phyloP scores from a whole-genome alignment of 2,797 vertebrate species.

The Menidia menidia region DNA sequence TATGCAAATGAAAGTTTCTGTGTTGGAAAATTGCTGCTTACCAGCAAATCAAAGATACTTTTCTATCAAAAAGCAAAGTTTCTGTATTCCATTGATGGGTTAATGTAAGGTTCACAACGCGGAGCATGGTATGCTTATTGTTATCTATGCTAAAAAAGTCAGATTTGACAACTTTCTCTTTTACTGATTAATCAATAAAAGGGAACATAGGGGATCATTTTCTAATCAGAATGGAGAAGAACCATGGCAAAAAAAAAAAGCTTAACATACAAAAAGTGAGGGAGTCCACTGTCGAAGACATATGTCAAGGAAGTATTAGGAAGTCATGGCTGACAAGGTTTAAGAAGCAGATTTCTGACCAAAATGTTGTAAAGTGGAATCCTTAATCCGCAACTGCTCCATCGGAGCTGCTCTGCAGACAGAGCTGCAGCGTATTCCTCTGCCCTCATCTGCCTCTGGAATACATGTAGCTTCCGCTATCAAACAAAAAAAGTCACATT shows the following conservation, averaged over 20 bases:
- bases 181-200: too few species aligned
- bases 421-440: not conserved
- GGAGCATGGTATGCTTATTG: too few species aligned
- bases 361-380: conserved; percentile 59
- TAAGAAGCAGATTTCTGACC: conserved; percentile 38
- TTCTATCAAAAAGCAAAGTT: not conserved
- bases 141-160: too few species aligned
- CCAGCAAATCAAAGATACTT: too few species aligned
- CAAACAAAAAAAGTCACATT: conserved; percentile 7
- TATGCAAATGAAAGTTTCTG: too few species aligned
- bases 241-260: not conserved
- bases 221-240: not conserved
- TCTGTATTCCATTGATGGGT: not conserved
- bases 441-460: not conserved
- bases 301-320: conserved; percentile 15
- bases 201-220: not conserved
- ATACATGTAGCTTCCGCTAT: not conserved
- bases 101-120: not conserved
- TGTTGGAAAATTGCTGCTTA: too few species aligned
- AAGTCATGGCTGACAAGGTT: conserved; percentile 39
- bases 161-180: too few species aligned
- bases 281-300: conserved; percentile 7
- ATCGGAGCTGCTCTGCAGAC: conserved; percentile 45
- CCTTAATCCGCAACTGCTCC: conserved; percentile 56
- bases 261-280: not conserved